A percentile compares a stretch with the other conserved stretches of the same genome.
Conservation (phyloP, 2,113 vertebrate species). For the Muntiacus muntjak region DNA sequence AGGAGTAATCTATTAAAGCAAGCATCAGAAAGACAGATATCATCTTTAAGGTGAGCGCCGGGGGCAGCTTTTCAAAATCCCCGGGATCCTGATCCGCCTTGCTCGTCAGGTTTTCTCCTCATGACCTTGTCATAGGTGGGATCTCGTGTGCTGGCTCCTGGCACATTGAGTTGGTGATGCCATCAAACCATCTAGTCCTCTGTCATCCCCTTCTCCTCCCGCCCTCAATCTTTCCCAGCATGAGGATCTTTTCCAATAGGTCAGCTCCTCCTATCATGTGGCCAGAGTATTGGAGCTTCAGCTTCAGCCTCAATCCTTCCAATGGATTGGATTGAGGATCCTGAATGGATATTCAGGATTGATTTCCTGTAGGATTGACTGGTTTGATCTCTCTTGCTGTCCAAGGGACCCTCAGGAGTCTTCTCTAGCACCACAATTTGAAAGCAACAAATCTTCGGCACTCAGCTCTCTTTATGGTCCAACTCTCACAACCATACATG, state of each 20-base stretch:
- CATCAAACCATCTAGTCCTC: not conserved
- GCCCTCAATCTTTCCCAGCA: not conserved
- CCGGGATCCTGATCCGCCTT: too few species aligned
- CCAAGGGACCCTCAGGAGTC: not conserved
- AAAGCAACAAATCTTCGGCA: not conserved
- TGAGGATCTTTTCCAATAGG: not conserved
- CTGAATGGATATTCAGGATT: not conserved
- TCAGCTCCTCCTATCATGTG: not conserved
- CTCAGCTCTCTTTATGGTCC: not conserved
- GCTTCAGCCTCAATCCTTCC: not conserved
- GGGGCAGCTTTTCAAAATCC: too few species aligned
- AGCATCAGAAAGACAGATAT: too few species aligned
- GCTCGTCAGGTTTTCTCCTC: too few species aligned
- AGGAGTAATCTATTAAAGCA: too few species aligned
- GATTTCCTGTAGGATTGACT: not conserved
- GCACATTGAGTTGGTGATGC: not conserved
- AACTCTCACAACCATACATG: not conserved
- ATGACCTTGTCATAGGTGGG: too few species aligned
- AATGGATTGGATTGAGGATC: not conserved
- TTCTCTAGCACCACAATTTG: not conserved
- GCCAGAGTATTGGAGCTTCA: not conserved
- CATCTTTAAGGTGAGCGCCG: too few species aligned
- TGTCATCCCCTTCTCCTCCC: not conserved
- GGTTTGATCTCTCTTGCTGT: not conserved
- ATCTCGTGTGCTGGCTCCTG: too few species aligned